phyloP scores from a whole-genome alignment of 2,888 invertebrate genomes.

The Troides helena region DNA sequence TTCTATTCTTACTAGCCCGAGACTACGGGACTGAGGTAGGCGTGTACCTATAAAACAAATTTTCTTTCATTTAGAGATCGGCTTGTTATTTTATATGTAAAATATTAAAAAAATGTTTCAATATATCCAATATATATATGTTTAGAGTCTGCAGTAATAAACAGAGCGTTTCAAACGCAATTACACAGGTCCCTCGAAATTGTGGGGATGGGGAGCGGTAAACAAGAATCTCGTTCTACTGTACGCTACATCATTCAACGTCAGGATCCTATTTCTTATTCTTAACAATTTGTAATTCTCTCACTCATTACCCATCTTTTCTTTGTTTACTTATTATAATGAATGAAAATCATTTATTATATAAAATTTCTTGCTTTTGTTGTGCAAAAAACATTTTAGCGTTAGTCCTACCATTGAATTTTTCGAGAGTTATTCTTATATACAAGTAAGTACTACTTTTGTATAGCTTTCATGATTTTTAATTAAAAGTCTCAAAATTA shows the following conservation, averaged over 20 bases:
- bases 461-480: too few species aligned
- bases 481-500: too few species aligned
- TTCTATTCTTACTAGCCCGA: too few species aligned
- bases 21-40: too few species aligned
- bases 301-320: constrained; percentile 19
- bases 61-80: too few species aligned
- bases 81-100: too few species aligned
- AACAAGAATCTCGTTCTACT: constrained; percentile 28
- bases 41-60: too few species aligned
- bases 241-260: constrained; percentile 29
- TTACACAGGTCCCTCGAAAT: constrained; percentile 25
- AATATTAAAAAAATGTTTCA: too few species aligned
- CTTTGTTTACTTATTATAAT: constrained; percentile 22
- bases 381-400: constrained; percentile 6
- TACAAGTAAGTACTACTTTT: too few species aligned
- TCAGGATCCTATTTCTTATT: constrained; percentile 23
- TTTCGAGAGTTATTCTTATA: not conserved
- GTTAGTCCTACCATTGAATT: not conserved
- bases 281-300: constrained; percentile 27
- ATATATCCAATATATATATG: not conserved
- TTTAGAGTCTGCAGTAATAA: constrained; percentile 19
- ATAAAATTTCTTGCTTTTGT: constrained; percentile 19
- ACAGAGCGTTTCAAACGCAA: constrained; percentile 25
- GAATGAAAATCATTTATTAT: constrained; percentile 15
- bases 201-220: constrained; percentile 18